phyloP scores from a whole-genome alignment of 2,888 invertebrate species.

The Diplolepis rosae region DNA sequence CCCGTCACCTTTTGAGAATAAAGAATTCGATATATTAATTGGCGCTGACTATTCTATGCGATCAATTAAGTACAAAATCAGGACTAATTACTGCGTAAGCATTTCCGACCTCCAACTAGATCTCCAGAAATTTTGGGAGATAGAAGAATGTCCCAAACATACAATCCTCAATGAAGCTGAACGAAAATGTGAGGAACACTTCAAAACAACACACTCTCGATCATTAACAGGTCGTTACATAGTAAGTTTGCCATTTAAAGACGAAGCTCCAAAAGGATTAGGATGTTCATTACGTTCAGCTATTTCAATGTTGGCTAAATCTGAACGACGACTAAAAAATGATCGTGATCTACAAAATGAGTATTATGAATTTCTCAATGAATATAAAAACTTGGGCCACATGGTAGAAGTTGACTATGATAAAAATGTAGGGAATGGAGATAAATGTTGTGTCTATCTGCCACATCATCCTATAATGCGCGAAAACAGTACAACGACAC shows the following conservation, averaged over 20 bases:
- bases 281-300: neutral
- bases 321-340: neutral
- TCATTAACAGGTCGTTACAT: neutral
- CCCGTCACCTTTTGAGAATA: neutral
- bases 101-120: neutral
- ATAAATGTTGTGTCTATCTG: neutral
- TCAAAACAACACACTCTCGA: neutral
- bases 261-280: neutral
- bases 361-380: neutral
- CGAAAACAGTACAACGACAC: constrained; percentile 25
- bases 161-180: neutral
- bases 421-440: neutral
- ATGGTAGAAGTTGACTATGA: neutral
- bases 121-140: neutral
- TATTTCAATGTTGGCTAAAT: neutral
- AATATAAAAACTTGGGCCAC: constrained; percentile 1
- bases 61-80: no score
- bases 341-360: neutral
- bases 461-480: constrained; percentile 32
- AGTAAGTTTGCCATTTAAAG: neutral
- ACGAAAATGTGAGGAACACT: neutral
- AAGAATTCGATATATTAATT: neutral
- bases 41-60: neutral
- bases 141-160: neutral
- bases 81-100: neutral